Conservation (phyloP, 2,113 vertebrate genomes). For the Furnarius figulus region DNA sequence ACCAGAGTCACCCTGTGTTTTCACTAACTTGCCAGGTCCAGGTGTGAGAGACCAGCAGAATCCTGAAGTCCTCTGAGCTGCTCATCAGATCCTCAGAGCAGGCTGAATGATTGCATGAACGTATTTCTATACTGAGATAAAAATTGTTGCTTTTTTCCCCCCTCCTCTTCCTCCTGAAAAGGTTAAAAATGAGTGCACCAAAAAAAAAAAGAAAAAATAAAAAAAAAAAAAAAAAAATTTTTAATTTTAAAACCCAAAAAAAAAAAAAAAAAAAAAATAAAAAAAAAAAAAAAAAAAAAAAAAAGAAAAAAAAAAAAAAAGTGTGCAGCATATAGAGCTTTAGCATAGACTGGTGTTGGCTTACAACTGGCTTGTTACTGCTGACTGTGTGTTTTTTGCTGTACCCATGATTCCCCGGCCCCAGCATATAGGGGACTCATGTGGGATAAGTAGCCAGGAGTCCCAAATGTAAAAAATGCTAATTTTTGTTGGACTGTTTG, state of each 20-base stretch:
- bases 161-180: neutral
- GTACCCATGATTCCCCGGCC: neutral
- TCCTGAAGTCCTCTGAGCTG: neutral
- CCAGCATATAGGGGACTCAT: fast-evolving
- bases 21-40: neutral
- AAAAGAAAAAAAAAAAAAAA: no score
- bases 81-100: neutral
- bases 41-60: neutral
- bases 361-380: neutral
- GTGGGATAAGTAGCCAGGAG: neutral
- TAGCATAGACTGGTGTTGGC: neutral
- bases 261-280: no score
- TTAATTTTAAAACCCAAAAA: no score
- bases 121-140: neutral
- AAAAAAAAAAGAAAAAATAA: neutral
- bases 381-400: neutral
- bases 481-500: neutral
- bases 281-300: no score
- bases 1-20: neutral
- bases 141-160: fast-evolving
- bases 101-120: neutral
- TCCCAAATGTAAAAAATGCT: neutral
- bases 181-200: neutral
- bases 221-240: no score
- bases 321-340: no score